Conservation (phyloP, 2,797 vertebrate genomes). For the Smutsia gigantea region DNA sequence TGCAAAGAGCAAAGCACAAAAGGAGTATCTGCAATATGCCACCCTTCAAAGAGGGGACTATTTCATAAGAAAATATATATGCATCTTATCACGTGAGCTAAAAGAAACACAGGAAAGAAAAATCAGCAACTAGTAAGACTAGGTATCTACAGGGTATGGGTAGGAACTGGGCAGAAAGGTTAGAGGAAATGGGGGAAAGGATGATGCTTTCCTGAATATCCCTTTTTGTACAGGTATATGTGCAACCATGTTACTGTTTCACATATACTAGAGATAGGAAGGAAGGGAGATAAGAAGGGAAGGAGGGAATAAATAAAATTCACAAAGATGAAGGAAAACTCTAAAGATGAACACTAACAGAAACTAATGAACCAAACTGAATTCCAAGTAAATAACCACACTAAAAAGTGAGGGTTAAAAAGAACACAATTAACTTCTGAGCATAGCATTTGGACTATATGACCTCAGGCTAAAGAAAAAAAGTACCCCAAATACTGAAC, state of each 20-base stretch:
- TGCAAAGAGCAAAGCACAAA: neutral
- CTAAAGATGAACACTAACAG: slow-evolving; percentile 5
- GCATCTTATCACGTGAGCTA: neutral
- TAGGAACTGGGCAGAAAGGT: neutral
- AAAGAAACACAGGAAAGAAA: neutral
- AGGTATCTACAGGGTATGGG: neutral
- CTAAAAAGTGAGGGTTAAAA: neutral
- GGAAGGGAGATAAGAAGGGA: neutral
- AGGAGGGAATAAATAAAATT: neutral
- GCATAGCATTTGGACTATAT: neutral
- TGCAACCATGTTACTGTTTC: neutral
- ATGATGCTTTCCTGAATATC: neutral
- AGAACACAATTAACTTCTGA: neutral
- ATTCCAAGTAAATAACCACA: neutral
- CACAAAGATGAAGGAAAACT: neutral
- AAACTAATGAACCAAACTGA: neutral
- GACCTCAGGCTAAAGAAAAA: neutral
- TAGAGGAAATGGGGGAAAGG: neutral
- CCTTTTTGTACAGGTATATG: neutral
- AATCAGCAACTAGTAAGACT: neutral
- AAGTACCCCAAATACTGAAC: neutral
- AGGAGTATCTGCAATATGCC: neutral
- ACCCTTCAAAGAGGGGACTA: neutral
- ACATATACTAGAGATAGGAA: neutral
- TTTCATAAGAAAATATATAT: neutral